Conservation (phyloP, 2,113 vertebrate species). For the Narcine bancroftii region DNA sequence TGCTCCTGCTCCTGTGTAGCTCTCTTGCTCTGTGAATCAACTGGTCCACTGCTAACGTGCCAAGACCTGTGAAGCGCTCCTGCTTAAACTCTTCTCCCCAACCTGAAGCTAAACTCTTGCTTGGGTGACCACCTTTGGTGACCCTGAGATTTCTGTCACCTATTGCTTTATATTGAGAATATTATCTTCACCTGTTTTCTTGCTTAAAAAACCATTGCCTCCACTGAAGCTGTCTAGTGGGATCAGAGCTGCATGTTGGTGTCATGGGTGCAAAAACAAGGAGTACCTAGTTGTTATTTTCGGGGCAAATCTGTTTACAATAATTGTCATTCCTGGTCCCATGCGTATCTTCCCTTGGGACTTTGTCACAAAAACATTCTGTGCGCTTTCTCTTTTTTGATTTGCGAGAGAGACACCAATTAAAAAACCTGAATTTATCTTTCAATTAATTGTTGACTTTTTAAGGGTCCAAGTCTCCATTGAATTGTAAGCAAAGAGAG, state of each 20-base stretch:
- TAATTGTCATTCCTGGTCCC: neutral
- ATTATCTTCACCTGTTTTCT: neutral
- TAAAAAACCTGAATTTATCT: neutral
- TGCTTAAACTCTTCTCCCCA: too few relatives aligned
- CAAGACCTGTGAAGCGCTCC: too few relatives aligned
- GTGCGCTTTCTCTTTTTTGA: neutral
- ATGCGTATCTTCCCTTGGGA: neutral
- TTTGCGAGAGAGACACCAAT: neutral
- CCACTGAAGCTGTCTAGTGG: neutral
- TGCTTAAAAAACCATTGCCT: neutral
- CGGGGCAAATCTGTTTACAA: neutral
- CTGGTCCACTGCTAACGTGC: too few relatives aligned
- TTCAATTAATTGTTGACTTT: neutral
- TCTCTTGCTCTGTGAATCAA: too few relatives aligned
- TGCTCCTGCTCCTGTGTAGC: too few relatives aligned
- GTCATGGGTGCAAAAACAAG: neutral
- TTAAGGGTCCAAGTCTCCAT: neutral
- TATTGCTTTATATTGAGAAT: neutral
- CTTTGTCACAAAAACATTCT: neutral
- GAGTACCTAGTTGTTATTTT: neutral
- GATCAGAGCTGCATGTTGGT: neutral
- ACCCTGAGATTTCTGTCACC: too few relatives aligned
- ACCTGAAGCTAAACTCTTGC: too few relatives aligned
- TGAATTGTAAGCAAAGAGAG: neutral
- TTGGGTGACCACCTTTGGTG: too few relatives aligned